Base-by-base conservation (phyloP, 2,113 vertebrate species). In the Plecotus auritus region DNA sequence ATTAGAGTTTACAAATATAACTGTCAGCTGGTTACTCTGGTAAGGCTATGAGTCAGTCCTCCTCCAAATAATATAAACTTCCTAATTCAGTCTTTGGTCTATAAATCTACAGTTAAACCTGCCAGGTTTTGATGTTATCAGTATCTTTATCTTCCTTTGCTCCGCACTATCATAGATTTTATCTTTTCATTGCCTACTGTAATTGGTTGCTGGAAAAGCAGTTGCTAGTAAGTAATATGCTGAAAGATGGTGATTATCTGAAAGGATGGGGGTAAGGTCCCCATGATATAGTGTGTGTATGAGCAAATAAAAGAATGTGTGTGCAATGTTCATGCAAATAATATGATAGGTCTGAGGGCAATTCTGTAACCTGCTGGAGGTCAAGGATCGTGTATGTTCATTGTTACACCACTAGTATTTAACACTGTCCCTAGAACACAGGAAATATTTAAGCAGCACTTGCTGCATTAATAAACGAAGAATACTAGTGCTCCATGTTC, bases 111-210 rank as follows among this genome's bases (percentile, higher is more conserved):
- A 54, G 77, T 93, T 93, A 90, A 80, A 6, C 4, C 45, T 93
- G 83, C 40, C 61, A 94, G 45, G 70, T 85, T 95, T 69, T 56
- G 84, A 66, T 81, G 88, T 74, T 86, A 89, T 59, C 90, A 89
- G 37, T 87, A 91, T 90, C 83, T 97, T 95, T 93, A 90, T 84
- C 87, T 97, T 83, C 90, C 23, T 89, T 81, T 85, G 47, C 4
- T 59, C 14, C 32, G 64, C 28, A 5, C 49, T 45, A 16, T 47
- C 67, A 93, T 9, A 91, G 56, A 70, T 54, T 80, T 97, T 73
- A 42, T 37, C 64, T 56, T 23, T 85, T 88, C 0, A 45, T 84
- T 88, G 49, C 26, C 13, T 67, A 74, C 74, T 66, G 11, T 23
- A 67, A 85, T 91, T 76, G 81, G 37, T 51, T 91, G 45, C 35